Conservation (phyloP, 2,113 vertebrate genomes). For the Pseudonaja textilis region DNA sequence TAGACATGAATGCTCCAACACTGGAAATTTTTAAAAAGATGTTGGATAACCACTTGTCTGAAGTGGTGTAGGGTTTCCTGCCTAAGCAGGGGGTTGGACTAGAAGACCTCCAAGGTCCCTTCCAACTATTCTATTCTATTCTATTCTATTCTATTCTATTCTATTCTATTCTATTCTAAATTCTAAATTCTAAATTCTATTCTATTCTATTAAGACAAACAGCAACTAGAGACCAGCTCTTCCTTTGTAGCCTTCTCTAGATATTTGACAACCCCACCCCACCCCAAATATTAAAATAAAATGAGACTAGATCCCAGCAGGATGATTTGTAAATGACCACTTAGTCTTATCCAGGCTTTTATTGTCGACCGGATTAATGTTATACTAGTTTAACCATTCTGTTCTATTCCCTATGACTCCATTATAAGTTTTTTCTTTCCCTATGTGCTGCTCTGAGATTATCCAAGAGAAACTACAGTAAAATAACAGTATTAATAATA, state of each 20-base stretch:
- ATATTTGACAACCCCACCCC: background rate
- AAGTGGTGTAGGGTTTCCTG: too few species aligned
- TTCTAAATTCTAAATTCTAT: too few species aligned
- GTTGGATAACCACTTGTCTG: too few species aligned
- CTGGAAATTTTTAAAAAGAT: too few species aligned
- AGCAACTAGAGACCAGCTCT: background rate
- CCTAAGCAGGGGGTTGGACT: too few species aligned
- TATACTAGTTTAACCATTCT: background rate
- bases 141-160: too few species aligned
- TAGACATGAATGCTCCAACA: background rate
- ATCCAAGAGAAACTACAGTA: background rate
- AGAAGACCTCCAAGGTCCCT: too few species aligned
- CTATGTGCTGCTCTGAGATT: background rate
- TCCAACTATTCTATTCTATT: too few species aligned
- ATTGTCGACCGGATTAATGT: background rate
- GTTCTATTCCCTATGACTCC: background rate
- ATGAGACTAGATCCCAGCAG: background rate
- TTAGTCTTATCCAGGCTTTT: background rate
- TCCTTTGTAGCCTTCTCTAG: background rate
- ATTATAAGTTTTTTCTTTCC: background rate
- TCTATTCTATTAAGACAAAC: background rate
- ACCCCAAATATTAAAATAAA: background rate
- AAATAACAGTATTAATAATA: background rate
- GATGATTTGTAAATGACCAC: background rate
- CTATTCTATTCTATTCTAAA: too few species aligned